Percentiles rank a stretch among this genome's conserved stretches.
phyloP scores from a whole-genome alignment of 2,888 invertebrate species.

The Sphecodes monilicornis region DNA sequence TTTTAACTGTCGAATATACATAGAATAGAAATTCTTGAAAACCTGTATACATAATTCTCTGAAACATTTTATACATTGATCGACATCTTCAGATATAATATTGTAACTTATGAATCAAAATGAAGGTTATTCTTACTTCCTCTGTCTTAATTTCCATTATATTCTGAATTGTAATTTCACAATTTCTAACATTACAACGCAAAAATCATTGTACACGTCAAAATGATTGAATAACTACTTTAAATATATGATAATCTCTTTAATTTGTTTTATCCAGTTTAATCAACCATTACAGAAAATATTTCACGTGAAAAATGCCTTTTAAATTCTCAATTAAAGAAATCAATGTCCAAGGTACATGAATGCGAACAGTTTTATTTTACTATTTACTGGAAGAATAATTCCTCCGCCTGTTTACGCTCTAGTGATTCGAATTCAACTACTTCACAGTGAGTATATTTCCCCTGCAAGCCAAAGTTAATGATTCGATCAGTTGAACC shows the following conservation, averaged over 20 bases:
- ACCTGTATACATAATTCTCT: not conserved
- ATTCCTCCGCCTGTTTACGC: not conserved
- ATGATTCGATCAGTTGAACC: slow-evolving; percentile 1
- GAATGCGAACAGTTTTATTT: not conserved
- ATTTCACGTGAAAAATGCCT: not conserved
- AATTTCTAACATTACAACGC: too few species aligned
- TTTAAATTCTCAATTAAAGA: not conserved
- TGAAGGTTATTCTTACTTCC: too few species aligned
- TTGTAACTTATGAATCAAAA: too few species aligned
- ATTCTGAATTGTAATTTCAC: too few species aligned
- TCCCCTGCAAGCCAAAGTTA: not conserved
- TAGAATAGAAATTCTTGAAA: not conserved
- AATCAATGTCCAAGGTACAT: not conserved
- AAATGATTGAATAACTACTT: too few species aligned
- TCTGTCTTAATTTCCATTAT: too few species aligned
- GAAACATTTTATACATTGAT: not conserved
- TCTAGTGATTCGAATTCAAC: not conserved
- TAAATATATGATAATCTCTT: too few species aligned
- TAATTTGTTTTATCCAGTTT: too few species aligned
- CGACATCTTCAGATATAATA: not conserved
- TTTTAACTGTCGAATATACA: not conserved
- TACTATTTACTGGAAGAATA: not conserved
- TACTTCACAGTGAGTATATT: not conserved
- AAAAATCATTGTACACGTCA: too few species aligned
- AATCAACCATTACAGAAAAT: too few species aligned